These are phyloP conservation scores for Tonatia bakeri DNA, from an alignment of 2,113 vertebrate genomes.

Conservation along the genomic window DNA sequence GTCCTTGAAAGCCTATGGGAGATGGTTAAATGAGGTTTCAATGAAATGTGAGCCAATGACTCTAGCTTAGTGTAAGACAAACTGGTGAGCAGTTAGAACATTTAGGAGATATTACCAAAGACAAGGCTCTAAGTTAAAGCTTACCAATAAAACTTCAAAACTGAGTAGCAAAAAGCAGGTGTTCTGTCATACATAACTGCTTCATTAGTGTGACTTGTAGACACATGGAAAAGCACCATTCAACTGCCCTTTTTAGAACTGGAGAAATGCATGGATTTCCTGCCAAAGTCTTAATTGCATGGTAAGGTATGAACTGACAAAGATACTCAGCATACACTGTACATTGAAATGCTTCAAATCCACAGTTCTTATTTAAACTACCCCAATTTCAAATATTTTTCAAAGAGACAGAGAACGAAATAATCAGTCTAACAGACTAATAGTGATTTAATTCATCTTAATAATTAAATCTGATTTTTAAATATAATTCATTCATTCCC, in stretches of 20 bases:
- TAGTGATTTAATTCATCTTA: neutral
- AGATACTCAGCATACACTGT: neutral
- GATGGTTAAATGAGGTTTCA: slow-evolving; percentile 33
- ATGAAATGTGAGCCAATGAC: neutral
- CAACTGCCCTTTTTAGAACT: neutral
- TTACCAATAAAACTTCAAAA: slow-evolving; percentile 48
- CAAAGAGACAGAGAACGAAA: neutral
- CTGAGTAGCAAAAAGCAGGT: neutral
- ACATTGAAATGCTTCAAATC: neutral
- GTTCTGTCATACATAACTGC: neutral
- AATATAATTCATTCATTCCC: neutral
- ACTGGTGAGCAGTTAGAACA: neutral
- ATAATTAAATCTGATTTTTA: neutral
- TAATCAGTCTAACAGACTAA: neutral
- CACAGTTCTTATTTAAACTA: neutral
- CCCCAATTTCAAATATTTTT: slow-evolving; percentile 12
- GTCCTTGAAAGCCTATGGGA: slow-evolving; percentile 35
- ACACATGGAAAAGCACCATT: neutral
- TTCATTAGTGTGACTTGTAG: neutral
- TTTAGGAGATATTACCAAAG: neutral
- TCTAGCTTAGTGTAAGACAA: slow-evolving; percentile 36
- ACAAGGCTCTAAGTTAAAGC: slow-evolving; percentile 39
- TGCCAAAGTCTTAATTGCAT: neutral
- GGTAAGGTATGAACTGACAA: neutral
- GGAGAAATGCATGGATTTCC: neutral